Percentiles rank a stretch among this genome's conserved stretches.
Evolutionary conservation across 2,888 invertebrate genomes (phyloP).

Genomic region (Drosophila mimetica): DNA sequence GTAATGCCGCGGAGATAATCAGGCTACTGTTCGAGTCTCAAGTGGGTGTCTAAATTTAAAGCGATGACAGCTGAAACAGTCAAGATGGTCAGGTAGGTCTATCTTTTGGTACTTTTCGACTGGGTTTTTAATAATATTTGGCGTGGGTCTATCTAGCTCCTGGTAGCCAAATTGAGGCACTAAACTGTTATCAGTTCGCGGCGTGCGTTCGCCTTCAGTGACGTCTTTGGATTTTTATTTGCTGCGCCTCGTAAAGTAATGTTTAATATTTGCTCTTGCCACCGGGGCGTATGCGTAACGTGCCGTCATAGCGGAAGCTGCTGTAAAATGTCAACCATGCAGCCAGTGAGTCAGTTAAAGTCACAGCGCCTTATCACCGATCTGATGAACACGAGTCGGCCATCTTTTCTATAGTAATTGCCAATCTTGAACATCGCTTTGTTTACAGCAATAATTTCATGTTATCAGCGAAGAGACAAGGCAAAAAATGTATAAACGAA

Average conservation of each 20-base stretch:
- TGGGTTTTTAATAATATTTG: conserved; percentile 18
- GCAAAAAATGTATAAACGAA: not conserved
- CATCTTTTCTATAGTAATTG: conserved; percentile 24
- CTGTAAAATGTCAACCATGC: conserved; percentile 43
- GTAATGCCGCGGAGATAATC: conserved; percentile 37
- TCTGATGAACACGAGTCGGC: conserved; percentile 28
- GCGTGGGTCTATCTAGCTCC: conserved; percentile 1
- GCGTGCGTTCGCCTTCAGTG: conserved; percentile 46
- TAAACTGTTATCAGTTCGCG: conserved; percentile 36
- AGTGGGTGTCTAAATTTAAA: conserved; percentile 44
- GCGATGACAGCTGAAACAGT: conserved; percentile 30
- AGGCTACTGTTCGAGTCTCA: conserved; percentile 7
- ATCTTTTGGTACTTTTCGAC: conserved; percentile 26
- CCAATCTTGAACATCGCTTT: conserved; percentile 36
- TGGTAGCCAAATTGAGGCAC: conserved; percentile 34
- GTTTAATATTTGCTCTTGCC: conserved; percentile 49
- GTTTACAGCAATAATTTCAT: conserved; percentile 44
- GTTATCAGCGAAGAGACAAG: conserved; percentile 21
- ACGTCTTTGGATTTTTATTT: conserved; percentile 39
- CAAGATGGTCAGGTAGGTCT: conserved; percentile 29
- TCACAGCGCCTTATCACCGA: conserved; percentile 10
- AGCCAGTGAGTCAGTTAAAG: conserved; percentile 25
- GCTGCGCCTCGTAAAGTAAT: conserved; percentile 18
- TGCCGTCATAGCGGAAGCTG: conserved; percentile 28
- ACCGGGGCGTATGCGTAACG: conserved; percentile 64